Evolutionary conservation across 2,113 vertebrate genomes (phyloP).

Genomic region (Corvus cornix): DNA sequence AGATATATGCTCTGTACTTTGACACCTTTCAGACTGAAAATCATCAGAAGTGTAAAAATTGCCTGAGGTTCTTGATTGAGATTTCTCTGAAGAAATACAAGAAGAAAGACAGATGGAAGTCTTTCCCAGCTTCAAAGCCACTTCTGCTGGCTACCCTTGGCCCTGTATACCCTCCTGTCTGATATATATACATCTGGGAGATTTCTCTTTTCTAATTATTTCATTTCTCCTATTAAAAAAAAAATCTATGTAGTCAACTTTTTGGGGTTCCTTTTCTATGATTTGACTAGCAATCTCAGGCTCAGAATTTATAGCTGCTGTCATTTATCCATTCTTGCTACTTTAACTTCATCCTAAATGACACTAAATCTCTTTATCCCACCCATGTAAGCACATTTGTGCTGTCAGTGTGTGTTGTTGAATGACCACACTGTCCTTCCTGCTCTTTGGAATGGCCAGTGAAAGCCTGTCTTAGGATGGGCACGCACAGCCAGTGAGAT

Average conservation of each 20-base stretch:
- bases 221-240: background rate
- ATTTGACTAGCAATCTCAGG: background rate
- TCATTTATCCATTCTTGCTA: background rate
- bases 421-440: background rate
- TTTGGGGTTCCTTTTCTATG: rapidly evolving
- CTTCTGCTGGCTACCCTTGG: background rate
- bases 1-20: background rate
- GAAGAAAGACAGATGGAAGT: background rate
- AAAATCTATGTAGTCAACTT: background rate
- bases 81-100: background rate
- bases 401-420: background rate
- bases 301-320: background rate
- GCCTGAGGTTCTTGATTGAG: background rate
- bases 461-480: background rate
- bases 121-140: background rate
- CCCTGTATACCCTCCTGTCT: background rate
- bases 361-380: background rate
- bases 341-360: background rate
- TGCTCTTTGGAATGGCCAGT: background rate
- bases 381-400: rapidly evolving
- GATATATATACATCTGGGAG: background rate
- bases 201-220: background rate
- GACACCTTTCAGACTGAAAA: background rate
- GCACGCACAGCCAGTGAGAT: background rate
- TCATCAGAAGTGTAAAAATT: background rate